phyloP scores from a whole-genome alignment of 2,113 vertebrate genomes.

The Nycticorax nycticorax region DNA sequence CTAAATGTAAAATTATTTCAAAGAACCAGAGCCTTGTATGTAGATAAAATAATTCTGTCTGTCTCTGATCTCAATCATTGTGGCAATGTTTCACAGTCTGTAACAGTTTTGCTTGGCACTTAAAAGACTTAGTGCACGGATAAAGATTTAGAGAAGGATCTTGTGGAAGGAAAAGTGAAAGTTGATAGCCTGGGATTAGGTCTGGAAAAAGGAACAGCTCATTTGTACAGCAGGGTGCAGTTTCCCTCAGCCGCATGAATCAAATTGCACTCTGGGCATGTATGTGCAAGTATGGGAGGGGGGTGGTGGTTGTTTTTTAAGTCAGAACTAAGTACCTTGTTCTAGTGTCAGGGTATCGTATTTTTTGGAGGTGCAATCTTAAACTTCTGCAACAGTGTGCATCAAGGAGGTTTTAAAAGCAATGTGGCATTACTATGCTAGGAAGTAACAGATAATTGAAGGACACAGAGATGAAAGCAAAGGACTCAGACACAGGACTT shows the following conservation, averaged over 20 bases:
- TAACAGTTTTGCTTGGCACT: background rate
- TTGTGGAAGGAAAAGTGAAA: background rate
- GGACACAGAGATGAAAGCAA: background rate
- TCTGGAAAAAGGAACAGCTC: background rate
- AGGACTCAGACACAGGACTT: background rate
- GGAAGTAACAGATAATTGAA: background rate
- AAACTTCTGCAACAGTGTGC: background rate
- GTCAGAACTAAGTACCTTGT: background rate
- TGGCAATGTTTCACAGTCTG: background rate
- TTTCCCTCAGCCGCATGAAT: background rate
- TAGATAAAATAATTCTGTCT: background rate
- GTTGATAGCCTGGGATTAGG: background rate
- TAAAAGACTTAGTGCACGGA: background rate
- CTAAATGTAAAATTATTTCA: background rate
- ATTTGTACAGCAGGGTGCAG: background rate
- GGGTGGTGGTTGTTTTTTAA: background rate
- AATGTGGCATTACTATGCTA: background rate
- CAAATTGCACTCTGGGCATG: fast-evolving
- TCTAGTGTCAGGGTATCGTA: fast-evolving
- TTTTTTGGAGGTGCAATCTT: background rate
- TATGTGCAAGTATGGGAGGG: no score
- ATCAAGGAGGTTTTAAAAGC: background rate
- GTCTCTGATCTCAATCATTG: background rate
- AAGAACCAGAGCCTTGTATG: background rate
- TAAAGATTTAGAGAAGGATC: background rate